Evolutionary conservation across 2,113 vertebrate species (phyloP), one percentile per base, ranked within the genome.

Genomic region (Buteo buteo): DNA sequence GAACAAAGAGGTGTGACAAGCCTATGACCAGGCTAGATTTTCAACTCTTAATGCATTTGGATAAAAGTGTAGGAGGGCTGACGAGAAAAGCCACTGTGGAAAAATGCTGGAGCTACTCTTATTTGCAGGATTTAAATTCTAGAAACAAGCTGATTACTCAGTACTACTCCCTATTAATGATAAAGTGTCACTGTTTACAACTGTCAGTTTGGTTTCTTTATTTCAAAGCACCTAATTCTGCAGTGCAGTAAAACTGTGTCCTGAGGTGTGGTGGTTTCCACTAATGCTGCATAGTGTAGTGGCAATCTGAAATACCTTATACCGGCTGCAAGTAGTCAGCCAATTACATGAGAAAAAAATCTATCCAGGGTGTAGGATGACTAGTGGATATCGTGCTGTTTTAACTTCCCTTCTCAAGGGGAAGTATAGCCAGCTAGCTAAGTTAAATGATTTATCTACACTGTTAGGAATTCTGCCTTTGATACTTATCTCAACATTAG

Each of bases 251-350:
- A 40, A 96, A 89, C 69, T 87, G 89, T 82, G 76, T 96, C 96
- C 97, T 98, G 97, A 97, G 96, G 91, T 74, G 62, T 91, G 79
- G 78, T 87, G 91, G 76, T 89, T 91, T 91, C 85, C 85, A 84
- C 94, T 72, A 70, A 50, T 73, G 91, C 85, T 93, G 93, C 83
- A 90, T 44, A 92, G 92, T 80, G 87, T 66, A 70, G 76, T 76
- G 92, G 86, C 78, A 59, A 62, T 57, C 67, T 73, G 73, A 77
- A 72, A 72, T 25, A 49, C 62, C 15, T 36, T 32, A 21, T 3
- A 9, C 66, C 17, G 54, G 49, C 87, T 90, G 65, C 40, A 70
- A 36, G 57, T 7, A 57, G 74, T 50, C 86, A 80, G 72, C 88
- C 44, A 54, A 8, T 8, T 24, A 28, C 3, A 32, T 5, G 38